Evolutionary conservation across 2,888 invertebrate genomes (phyloP), one percentile per base, ranked within the genome.

Genomic region (Melinaea marsaeus): DNA sequence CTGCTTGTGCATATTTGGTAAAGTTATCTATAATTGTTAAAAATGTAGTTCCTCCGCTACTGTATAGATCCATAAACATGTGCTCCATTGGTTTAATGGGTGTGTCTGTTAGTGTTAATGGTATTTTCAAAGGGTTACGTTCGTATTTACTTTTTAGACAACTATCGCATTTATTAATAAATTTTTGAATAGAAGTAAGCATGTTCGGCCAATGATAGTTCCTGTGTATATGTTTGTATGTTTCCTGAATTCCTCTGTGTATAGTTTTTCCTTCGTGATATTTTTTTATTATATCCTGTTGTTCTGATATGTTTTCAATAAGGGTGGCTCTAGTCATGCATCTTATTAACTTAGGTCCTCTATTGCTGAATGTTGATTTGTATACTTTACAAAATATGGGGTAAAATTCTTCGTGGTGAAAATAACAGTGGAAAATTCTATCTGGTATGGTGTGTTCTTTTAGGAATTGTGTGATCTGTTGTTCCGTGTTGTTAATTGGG

Each of bases 91-190:
- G 72, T 67, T 74, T 73, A 13, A 37, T 35, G 2, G 72, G 70
- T 48, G 74, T 76, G 0, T 76, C 69, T 5, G 74, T 76, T 13
- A 75, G 22, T 0, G 73, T 46, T 13, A 75, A 34, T 4, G 74
- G 73, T 42, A 42, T 42, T 42, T 11, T 42, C 2, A 42, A 9
- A 42, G 42, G 42, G 42, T 42, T 42, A 22, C 22, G 22, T 22
- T 22, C 42, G 2, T 42, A 42, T 42, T 42, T 42, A 42, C 9
- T 42, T 42, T 42, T 42, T 63, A 66, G 11, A 51, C 74, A 75
- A 7, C 3, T 72, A 0, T 74, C 72, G 42, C 74, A 76, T 63
- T 72, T 55, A 56, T 75, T 76, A 4, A 76, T 71, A 32, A 63
- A 75, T 60, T 66, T 71, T 63, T 75, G 73, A 33, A 71, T 54